Conservation (phyloP, 2,113 vertebrate species). For the Cranoglanis bouderius region DNA sequence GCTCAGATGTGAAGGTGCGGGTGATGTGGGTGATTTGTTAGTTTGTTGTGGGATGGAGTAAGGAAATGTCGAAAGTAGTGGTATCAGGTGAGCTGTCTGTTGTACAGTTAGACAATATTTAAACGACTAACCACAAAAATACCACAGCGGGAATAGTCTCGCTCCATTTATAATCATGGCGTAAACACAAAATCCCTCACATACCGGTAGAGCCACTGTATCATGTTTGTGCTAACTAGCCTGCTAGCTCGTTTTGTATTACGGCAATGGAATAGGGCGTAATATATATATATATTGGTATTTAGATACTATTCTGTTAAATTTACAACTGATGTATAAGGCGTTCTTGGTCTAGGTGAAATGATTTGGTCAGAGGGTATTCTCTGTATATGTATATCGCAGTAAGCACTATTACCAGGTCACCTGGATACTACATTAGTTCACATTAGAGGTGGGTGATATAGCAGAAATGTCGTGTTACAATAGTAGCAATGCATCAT, state of each 20-base stretch:
- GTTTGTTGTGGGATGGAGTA: constrained; percentile 18
- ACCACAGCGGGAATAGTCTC: neutral
- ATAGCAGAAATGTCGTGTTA: neutral
- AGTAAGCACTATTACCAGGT: neutral
- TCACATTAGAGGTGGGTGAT: neutral
- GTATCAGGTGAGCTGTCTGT: constrained; percentile 33
- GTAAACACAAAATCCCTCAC: neutral
- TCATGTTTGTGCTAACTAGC: constrained; percentile 37
- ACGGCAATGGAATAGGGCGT: neutral
- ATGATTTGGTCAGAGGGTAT: neutral
- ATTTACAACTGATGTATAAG: neutral
- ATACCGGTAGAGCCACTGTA: neutral
- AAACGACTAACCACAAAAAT: neutral
- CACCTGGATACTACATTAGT: neutral
- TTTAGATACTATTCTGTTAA: neutral
- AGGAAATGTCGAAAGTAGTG: constrained; percentile 36
- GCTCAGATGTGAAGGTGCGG: neutral
- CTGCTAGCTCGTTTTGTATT: neutral
- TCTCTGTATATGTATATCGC: neutral
- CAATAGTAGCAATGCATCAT: neutral
- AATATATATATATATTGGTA: neutral
- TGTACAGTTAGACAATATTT: neutral
- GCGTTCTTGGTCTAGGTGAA: neutral
- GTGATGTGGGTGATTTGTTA: constrained; percentile 11
- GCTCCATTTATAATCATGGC: neutral